These are phyloP conservation scores for Oryzias sinensis DNA, from an alignment of 2,797 vertebrate species.

Conservation along the genomic window DNA sequence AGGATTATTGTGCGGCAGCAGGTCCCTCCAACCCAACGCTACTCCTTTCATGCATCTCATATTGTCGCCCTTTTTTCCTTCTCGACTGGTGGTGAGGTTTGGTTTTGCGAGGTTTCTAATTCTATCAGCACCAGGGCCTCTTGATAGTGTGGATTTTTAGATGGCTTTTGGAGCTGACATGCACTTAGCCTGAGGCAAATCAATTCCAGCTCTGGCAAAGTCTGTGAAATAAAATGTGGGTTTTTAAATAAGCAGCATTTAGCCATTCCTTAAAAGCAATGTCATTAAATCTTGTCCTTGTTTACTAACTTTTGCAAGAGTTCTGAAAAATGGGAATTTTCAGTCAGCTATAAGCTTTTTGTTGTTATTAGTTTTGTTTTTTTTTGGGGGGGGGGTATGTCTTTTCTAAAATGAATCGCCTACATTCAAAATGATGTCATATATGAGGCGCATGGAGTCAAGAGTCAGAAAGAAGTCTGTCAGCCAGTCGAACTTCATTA, in stretches of 20 bases:
- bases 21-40: constrained; percentile 6
- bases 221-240: constrained; percentile 56
- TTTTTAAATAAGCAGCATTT: constrained; percentile 49
- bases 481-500: too few relatives aligned
- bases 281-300: constrained; percentile 2
- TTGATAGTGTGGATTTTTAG: constrained; percentile 55
- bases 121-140: constrained; percentile 42
- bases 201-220: constrained; percentile 60
- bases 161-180: constrained; percentile 63
- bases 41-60: constrained; percentile 1
- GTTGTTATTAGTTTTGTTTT: too few relatives aligned
- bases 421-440: too few relatives aligned
- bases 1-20: constrained; percentile 4
- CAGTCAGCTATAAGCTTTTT: constrained; percentile 45
- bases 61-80: constrained; percentile 10
- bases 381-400: constrained; percentile 11
- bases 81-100: constrained; percentile 12
- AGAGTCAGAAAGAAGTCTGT: too few relatives aligned
- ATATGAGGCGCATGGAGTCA: too few relatives aligned
- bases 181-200: constrained; percentile 54
- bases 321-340: constrained; percentile 18
- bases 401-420: constrained; percentile 36
- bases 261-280: constrained; percentile 17
- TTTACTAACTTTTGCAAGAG: constrained; percentile 3
- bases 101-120: constrained; percentile 33